These are phyloP conservation scores for Sparus aurata DNA, from an alignment of 2,797 vertebrate species.

Conservation along the genomic window DNA sequence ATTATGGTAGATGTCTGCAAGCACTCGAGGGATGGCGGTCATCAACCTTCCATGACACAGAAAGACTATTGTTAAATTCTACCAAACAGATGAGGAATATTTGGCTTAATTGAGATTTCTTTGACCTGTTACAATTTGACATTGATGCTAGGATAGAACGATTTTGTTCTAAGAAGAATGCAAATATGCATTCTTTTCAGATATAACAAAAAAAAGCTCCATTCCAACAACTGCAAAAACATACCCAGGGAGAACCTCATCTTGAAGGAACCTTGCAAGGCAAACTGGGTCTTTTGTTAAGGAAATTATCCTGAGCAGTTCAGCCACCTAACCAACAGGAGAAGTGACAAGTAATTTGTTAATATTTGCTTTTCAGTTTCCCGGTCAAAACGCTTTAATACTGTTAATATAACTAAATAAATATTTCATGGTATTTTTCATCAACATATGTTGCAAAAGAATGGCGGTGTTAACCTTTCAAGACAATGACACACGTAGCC, in stretches of 20 bases:
- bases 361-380: not conserved
- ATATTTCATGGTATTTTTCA: not conserved
- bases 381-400: not conserved
- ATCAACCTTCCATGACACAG: constrained; percentile 86
- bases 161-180: too few species aligned
- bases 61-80: not conserved
- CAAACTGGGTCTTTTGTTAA: constrained; percentile 91
- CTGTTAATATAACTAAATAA: not conserved
- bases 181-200: too few species aligned
- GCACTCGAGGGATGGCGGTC: constrained; percentile 86
- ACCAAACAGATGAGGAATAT: not conserved
- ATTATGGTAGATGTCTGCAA: constrained; percentile 92
- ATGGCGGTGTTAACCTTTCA: not conserved
- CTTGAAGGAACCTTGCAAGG: constrained; percentile 90
- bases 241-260: constrained; percentile 90
- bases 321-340: constrained; percentile 86
- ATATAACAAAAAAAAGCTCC: not conserved
- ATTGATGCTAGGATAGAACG: too few species aligned
- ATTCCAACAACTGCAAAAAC: constrained; percentile 53
- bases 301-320: constrained; percentile 92
- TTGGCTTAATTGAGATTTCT: not conserved
- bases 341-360: not conserved
- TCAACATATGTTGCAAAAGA: not conserved
- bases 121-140: not conserved
- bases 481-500: not conserved